Evolutionary conservation across 2,888 invertebrate genomes (phyloP).

Genomic region (Tachina fera): DNA sequence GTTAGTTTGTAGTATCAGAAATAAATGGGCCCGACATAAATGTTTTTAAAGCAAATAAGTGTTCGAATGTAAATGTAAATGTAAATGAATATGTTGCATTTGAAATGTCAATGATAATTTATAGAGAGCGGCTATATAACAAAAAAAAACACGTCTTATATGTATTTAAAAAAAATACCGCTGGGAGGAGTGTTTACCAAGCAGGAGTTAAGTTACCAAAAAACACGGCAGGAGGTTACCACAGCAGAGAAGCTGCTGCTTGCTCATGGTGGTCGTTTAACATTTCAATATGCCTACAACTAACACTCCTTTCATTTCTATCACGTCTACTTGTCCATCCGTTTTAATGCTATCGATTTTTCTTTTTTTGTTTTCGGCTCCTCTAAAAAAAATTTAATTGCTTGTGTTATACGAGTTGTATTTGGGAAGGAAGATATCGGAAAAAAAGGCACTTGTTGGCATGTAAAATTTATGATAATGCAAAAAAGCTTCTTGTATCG

Average conservation of each 20-base stretch:
- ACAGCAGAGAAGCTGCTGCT: conserved; percentile 45
- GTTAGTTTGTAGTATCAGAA: background rate
- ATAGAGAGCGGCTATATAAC: conserved; percentile 51
- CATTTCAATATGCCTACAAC: conserved; percentile 32
- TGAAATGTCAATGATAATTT: conserved; percentile 68
- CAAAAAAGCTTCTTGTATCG: conserved; percentile 55
- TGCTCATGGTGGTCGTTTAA: conserved; percentile 58
- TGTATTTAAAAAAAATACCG: background rate
- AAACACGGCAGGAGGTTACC: conserved; percentile 59
- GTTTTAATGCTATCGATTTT: conserved; percentile 21
- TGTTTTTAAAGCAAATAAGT: conserved; percentile 6
- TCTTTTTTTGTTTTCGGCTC: background rate
- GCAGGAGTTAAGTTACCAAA: conserved; percentile 18
- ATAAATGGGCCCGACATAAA: conserved; percentile 40
- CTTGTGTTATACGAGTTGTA: conserved; percentile 51
- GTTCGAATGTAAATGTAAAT: background rate
- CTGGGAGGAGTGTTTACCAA: background rate
- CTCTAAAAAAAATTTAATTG: conserved; percentile 58
- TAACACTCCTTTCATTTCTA: conserved; percentile 39
- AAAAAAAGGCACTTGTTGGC: conserved; percentile 43
- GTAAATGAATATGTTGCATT: conserved; percentile 67
- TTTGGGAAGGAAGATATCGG: conserved; percentile 8
- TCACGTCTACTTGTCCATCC: background rate
- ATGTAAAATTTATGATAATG: conserved; percentile 62
- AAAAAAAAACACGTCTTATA: background rate